Base-by-base conservation (phyloP, 2,888 invertebrate species). In the Fragum whitleyi region DNA sequence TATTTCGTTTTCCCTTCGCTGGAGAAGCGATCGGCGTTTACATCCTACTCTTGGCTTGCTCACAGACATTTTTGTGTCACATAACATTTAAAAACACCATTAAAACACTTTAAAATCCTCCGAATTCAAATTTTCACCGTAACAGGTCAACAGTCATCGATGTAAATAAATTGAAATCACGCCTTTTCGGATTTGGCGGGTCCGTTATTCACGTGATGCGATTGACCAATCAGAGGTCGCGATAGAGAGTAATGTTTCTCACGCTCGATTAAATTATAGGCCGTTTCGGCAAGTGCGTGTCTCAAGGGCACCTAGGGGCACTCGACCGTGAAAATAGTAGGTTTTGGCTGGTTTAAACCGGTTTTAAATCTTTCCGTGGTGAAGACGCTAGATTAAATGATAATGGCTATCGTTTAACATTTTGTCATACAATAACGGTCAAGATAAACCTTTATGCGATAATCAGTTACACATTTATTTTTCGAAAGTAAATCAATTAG, bases 181-280 rank as follows among this genome's bases (percentile, higher is more conserved):
- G 77, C 81, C 85, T 86, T 36, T 89, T 91, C 74, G 80, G 83
- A 89, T 88, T 90, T 91, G 90, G 91, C 91, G 91, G 90, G 90
- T 85, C 88, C 88, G 90, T 89, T 89, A 83, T 84, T 72, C 91
- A 90, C 89, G 87, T 90, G 91, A 87, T 70, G 5, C 28, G 36
- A 57, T 77, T 29, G 71, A 61, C 91, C 90, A 91, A 91, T 90
- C 77, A 88, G 65, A 84, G 16, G 16, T 6, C 39, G 29, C 55
- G 47, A 61, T 70, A 28, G 55, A 36, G 76, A 83, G 77, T 76
- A 76, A 76, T 74, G 77, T 74, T 79, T 83, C 62, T 81, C 79
- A 83, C 68, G 76, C 62, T 39, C 70, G 47, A 79, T 62, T 65
- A 76, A 61, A 16, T 28, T 81, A 84, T 78, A 81, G 84, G 71